Percentiles rank a stretch among this genome's conserved stretches.
These are phyloP conservation scores for Carduelis carduelis DNA, from an alignment of 2,797 vertebrate genomes.

Conservation along the genomic window DNA sequence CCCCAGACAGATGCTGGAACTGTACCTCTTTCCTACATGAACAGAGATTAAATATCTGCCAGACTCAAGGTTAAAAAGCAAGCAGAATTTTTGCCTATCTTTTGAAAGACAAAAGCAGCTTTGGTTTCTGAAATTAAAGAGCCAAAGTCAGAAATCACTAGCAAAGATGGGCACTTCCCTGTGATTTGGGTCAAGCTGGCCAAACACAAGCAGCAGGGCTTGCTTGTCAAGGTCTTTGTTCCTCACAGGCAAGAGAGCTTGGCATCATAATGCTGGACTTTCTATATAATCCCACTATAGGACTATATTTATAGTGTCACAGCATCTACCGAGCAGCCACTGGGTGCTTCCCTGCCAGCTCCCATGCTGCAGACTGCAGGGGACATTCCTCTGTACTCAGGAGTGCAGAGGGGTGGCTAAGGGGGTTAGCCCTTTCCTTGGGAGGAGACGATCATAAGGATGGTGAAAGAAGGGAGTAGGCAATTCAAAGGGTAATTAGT, in stretches of 20 bases:
- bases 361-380: not conserved
- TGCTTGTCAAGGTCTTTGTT: not conserved
- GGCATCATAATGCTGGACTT: not conserved
- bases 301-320: not conserved
- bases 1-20: not conserved
- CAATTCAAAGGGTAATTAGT: not conserved
- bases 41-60: not conserved
- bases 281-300: not conserved
- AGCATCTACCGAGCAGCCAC: not conserved
- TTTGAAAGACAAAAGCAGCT: not conserved
- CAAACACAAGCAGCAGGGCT: not conserved
- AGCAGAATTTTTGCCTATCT: not conserved
- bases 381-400: not conserved
- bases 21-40: not conserved
- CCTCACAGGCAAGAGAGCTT: not conserved
- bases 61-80: not conserved
- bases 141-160: not conserved
- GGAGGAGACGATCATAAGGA: not conserved
- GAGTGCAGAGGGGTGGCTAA: not conserved
- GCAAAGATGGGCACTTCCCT: not conserved
- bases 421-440: not conserved
- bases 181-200: accelerated
- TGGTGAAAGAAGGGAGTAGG: not conserved
- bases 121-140: not conserved
- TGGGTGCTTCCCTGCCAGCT: not conserved